phyloP scores from a whole-genome alignment of 2,113 vertebrate species.

The Sturnira hondurensis region DNA sequence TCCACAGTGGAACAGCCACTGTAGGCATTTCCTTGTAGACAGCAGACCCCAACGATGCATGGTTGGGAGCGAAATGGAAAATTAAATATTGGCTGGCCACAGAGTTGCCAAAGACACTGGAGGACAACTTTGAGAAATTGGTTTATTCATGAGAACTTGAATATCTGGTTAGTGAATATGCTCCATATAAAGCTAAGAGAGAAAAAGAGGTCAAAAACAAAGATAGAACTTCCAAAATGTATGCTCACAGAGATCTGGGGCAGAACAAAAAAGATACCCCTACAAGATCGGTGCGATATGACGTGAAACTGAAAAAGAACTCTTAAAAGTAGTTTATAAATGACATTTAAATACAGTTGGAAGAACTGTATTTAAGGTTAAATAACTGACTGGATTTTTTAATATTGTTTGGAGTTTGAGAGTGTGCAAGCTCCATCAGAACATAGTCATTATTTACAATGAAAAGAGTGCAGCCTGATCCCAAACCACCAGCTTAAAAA shows the following conservation, averaged over 20 bases:
- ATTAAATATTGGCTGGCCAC: background rate
- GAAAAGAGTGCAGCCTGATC: background rate
- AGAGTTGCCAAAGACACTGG: background rate
- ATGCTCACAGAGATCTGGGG: background rate
- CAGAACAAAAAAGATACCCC: background rate
- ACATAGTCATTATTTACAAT: background rate
- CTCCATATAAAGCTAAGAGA: background rate
- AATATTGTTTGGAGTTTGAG: background rate
- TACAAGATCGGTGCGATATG: too few species aligned
- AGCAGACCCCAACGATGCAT: background rate
- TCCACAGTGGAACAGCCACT: background rate
- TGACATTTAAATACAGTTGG: background rate
- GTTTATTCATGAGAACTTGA: background rate
- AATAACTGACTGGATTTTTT: background rate
- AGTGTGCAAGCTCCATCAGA: background rate
- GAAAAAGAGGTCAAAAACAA: background rate
- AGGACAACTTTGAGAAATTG: background rate
- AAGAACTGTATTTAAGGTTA: background rate
- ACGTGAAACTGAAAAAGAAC: background rate
- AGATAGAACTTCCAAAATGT: background rate
- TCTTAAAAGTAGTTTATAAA: background rate
- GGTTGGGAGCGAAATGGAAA: background rate
- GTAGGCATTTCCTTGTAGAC: background rate
- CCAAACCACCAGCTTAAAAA: background rate
- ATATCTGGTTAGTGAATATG: background rate